These are phyloP conservation scores for Anastrepha obliqua DNA, from an alignment of 1,140 invertebrate species.

Conservation along the genomic window DNA sequence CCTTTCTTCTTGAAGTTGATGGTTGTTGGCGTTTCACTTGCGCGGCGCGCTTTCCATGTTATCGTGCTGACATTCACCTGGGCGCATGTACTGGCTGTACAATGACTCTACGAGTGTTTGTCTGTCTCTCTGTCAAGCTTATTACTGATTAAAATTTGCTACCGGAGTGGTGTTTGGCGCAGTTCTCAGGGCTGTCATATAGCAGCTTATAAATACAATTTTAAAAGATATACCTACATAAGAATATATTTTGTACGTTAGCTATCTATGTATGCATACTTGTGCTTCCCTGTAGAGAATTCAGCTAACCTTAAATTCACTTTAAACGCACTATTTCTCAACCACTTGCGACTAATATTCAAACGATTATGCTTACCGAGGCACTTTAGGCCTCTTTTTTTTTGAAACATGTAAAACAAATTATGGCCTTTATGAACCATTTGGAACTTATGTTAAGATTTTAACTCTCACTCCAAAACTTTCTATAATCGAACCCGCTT, in stretches of 20 bases:
- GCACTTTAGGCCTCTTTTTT: too few relatives aligned
- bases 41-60: conserved; percentile 19
- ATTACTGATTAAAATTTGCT: neutral
- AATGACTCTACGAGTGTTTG: neutral
- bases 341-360: too few relatives aligned
- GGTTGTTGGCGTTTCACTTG: conserved; percentile 30
- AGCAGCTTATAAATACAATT: neutral
- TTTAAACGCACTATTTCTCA: neutral
- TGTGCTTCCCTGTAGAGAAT: too few relatives aligned
- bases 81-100: neutral
- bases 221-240: too few relatives aligned
- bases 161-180: neutral
- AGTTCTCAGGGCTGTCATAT: conserved; percentile 39
- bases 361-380: too few relatives aligned
- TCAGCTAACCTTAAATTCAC: neutral
- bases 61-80: neutral
- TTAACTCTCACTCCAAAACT: too few relatives aligned
- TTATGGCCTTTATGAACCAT: too few relatives aligned
- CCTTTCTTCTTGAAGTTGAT: neutral
- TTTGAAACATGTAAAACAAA: too few relatives aligned
- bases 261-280: too few relatives aligned
- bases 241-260: too few relatives aligned
- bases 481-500: too few relatives aligned
- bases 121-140: neutral
- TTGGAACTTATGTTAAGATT: too few relatives aligned